These are phyloP conservation scores for Nomada flava DNA, from an alignment of 2,888 invertebrate genomes.

Conservation along the genomic window DNA sequence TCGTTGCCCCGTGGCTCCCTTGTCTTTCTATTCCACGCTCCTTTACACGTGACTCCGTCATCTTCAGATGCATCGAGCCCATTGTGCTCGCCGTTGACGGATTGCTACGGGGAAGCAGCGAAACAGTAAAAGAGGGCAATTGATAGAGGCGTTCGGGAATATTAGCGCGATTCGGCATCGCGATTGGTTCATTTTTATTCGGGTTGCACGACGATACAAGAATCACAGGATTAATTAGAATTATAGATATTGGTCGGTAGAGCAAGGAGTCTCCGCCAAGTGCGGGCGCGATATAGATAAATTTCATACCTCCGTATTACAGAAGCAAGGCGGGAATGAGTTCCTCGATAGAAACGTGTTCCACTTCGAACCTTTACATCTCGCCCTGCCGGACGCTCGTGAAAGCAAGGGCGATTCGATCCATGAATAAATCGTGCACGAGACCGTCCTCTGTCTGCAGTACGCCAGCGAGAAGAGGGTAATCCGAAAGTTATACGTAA, in stretches of 20 bases:
- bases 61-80: slow-evolving; percentile 33
- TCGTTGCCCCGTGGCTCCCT: slow-evolving; percentile 8
- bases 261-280: too few species aligned
- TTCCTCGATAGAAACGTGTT: too few species aligned
- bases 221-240: too few species aligned
- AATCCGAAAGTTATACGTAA: slow-evolving; percentile 53
- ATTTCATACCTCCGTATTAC: too few species aligned
- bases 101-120: background rate
- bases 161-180: too few species aligned
- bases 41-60: slow-evolving; percentile 22
- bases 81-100: slow-evolving; percentile 24
- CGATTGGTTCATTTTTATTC: too few species aligned
- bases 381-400: slow-evolving; percentile 14
- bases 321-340: too few species aligned
- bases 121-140: background rate
- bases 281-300: too few species aligned
- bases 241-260: too few species aligned
- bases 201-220: too few species aligned
- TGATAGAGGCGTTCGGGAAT: too few species aligned
- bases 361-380: too few species aligned
- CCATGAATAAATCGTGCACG: slow-evolving; percentile 31
- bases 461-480: slow-evolving; percentile 18
- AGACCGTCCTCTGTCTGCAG: background rate
- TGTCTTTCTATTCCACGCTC: slow-evolving; percentile 31
- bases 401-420: slow-evolving; percentile 22